Percentiles rank a stretch among this genome's conserved stretches.
Conservation (phyloP, 2,888 invertebrate species). For the Sarcophaga rosellei region DNA sequence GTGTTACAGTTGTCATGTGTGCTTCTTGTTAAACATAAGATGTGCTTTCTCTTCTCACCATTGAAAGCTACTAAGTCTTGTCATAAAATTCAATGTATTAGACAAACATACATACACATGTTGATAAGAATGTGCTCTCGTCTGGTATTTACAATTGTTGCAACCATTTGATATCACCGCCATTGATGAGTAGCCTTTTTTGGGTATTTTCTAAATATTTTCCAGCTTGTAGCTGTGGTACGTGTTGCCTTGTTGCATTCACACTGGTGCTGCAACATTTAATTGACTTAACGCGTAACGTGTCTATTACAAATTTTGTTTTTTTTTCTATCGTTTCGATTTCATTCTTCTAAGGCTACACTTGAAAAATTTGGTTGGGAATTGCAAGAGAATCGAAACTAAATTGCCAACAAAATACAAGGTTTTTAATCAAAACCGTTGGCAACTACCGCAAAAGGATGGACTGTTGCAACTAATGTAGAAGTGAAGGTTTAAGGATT, state of each 20-base stretch:
- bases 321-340: neutral
- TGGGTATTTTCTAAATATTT: neutral
- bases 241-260: conserved; percentile 50
- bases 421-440: too few relatives aligned
- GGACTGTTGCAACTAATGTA: too few relatives aligned
- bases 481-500: too few relatives aligned
- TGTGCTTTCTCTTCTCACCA: too few relatives aligned
- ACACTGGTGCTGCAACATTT: conserved; percentile 68
- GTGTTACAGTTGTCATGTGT: too few relatives aligned
- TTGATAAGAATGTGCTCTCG: neutral
- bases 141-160: conserved; percentile 34
- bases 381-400: too few relatives aligned
- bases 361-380: neutral
- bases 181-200: neutral
- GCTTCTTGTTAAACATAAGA: too few relatives aligned
- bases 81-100: neutral
- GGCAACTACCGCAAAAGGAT: too few relatives aligned
- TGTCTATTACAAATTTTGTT: neutral
- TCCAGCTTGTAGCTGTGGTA: conserved; percentile 27
- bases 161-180: neutral
- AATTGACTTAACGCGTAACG: conserved; percentile 63
- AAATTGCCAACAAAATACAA: too few relatives aligned
- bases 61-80: neutral
- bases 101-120: neutral
- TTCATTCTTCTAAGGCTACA: too few relatives aligned